phyloP scores from a whole-genome alignment of 1,140 invertebrate genomes.

The Chrysoperla carnea region DNA sequence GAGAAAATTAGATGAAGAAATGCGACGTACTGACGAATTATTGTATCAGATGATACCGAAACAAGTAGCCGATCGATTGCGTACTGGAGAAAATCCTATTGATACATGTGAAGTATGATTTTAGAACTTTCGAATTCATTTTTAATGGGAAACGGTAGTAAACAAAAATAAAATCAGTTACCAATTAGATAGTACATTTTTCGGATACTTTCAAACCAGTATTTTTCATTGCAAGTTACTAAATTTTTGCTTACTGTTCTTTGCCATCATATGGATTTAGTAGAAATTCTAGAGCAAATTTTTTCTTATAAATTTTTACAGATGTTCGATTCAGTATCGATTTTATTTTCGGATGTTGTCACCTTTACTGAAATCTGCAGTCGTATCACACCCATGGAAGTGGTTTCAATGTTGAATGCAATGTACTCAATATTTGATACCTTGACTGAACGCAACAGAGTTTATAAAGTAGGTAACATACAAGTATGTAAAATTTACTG shows the following conservation, averaged over 20 bases:
- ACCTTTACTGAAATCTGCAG: slow-evolving; percentile 94
- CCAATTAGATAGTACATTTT: too few relatives aligned
- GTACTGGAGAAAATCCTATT: slow-evolving; percentile 83
- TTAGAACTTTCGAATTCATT: too few relatives aligned
- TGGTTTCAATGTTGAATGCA: slow-evolving; percentile 90
- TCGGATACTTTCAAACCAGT: too few relatives aligned
- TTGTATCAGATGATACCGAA: slow-evolving; percentile 98
- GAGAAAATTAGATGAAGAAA: slow-evolving; percentile 87
- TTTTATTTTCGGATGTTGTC: slow-evolving; percentile 92
- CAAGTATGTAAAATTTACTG: too few relatives aligned
- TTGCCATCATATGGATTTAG: too few relatives aligned
- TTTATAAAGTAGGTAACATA: slow-evolving; percentile 66
- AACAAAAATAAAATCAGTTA: too few relatives aligned
- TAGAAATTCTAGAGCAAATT: not conserved
- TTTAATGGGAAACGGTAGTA: too few relatives aligned
- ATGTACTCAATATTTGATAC: slow-evolving; percentile 90
- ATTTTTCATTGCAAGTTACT: too few relatives aligned
- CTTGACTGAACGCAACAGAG: slow-evolving; percentile 76
- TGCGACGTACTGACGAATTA: slow-evolving; percentile 86
- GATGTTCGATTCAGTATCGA: slow-evolving; percentile 91
- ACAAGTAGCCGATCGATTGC: slow-evolving; percentile 79
- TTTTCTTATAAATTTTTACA: slow-evolving; percentile 20
- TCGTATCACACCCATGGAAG: slow-evolving; percentile 86
- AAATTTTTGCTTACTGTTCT: too few relatives aligned
- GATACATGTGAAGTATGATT: slow-evolving; percentile 80